Evolutionary conservation across 2,888 invertebrate genomes (phyloP), one percentile per base, ranked within the genome.

Genomic region (Sthenelais limicola): DNA sequence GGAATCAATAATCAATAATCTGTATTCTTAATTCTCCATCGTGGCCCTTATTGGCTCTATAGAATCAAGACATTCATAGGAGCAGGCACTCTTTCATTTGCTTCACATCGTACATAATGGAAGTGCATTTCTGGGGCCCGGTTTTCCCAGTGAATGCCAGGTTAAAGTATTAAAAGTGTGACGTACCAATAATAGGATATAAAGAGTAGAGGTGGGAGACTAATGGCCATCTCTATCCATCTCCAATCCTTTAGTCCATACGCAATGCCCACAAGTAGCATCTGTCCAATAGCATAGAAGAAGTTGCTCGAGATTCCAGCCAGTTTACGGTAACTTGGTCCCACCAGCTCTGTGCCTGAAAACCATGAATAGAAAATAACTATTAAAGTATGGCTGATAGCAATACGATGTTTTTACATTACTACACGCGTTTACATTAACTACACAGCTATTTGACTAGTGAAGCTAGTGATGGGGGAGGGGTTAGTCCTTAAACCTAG

Each of bases 161-260:
- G n/a, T n/a, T n/a, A 24, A 51, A 51, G 12, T 15, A 18, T 12
- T 21, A 18, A 12, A 18, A 18, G 12, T 28, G 32, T 26, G 5
- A 32, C 71, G 3, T 18, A 71, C 71, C 71, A 71, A 18, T 71
- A 71, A 43, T 71, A 71, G 24, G 33, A 48, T 12, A 71, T 56
- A 21, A 48, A 71, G 33, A 71, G 30, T 21, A 71, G 30, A 12
- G 62, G 33, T 3, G 49, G 47, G 9, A 58, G 28, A 48, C 71
- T 71, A 33, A 71, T 71, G 32, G 62, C 48, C 3, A 71, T 47
- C 26, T 71, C 71, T 1, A 71, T 71, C 43, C 28, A 71, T n/a
- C 71, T 56, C 71, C 71, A 71, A 3, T 71, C 12, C 4, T 62
- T 21, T 18, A 71, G 21, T 0, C 71, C 56, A 32, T 28, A 71